These are phyloP conservation scores for Hapalemur alaotrensis DNA, from an alignment of 2,797 vertebrate genomes.

Conservation along the genomic window DNA sequence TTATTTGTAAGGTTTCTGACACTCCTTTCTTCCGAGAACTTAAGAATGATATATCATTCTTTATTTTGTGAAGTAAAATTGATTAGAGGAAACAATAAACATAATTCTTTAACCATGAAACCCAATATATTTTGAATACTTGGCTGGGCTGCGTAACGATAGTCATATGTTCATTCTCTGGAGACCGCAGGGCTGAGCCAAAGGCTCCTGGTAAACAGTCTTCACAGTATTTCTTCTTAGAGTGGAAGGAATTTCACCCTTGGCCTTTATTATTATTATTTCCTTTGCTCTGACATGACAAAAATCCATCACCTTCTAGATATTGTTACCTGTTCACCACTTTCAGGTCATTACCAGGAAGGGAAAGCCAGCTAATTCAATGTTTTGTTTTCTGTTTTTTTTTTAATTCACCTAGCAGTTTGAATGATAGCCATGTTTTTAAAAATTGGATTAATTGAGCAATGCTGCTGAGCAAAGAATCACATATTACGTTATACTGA, in stretches of 20 bases:
- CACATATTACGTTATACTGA: background rate
- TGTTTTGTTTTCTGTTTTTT: background rate
- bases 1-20: constrained; percentile 65
- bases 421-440: background rate
- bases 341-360: background rate
- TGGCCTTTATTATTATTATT: constrained; percentile 41
- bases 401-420: background rate
- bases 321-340: background rate
- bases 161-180: background rate
- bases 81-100: constrained; percentile 73
- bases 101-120: constrained; percentile 72
- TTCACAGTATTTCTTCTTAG: background rate
- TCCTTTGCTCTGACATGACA: constrained; percentile 15
- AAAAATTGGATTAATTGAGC: constrained; percentile 1
- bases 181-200: background rate
- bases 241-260: constrained; percentile 30
- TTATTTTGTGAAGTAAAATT: constrained; percentile 73
- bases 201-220: background rate
- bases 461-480: background rate
- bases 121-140: constrained; percentile 62
- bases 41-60: constrained; percentile 63
- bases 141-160: background rate
- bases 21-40: constrained; percentile 54
- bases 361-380: background rate
- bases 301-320: constrained; percentile 31